phyloP scores from a whole-genome alignment of 2,113 vertebrate genomes.

The Ascaphus truei region DNA sequence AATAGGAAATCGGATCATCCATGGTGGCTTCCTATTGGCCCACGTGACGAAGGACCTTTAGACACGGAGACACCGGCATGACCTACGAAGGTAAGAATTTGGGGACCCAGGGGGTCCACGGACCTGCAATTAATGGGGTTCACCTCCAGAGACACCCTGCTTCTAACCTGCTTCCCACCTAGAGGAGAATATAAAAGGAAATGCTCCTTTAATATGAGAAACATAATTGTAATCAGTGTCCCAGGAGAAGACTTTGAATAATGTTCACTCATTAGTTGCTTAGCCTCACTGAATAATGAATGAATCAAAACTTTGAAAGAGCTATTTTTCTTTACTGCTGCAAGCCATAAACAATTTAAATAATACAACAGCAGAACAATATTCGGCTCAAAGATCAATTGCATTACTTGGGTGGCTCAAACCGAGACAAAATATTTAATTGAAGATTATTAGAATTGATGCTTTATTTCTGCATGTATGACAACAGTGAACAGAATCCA shows the following conservation, averaged over 20 bases:
- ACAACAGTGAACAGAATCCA: too few species aligned
- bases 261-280: constrained; percentile 38
- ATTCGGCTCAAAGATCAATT: constrained; percentile 33
- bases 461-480: too few species aligned
- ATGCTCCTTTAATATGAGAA: constrained; percentile 23
- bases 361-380: neutral
- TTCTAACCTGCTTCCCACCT: constrained; percentile 40
- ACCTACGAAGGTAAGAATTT: too few species aligned
- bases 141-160: too few species aligned
- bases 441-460: too few species aligned
- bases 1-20: too few species aligned
- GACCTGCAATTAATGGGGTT: too few species aligned
- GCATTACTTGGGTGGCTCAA: constrained; percentile 19
- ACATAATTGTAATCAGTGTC: constrained; percentile 7
- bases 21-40: too few species aligned
- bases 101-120: too few species aligned
- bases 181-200: constrained; percentile 35
- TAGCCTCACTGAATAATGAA: constrained; percentile 42
- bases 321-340: constrained; percentile 24
- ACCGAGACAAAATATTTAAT: neutral
- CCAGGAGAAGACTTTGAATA: constrained; percentile 37
- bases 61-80: too few species aligned
- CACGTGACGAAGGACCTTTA: too few species aligned
- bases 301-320: constrained; percentile 14
- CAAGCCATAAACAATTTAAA: constrained; percentile 22